Evolutionary conservation across 2,113 vertebrate species (phyloP), one percentile per base, ranked within the genome.

Genomic region (Psittacara wagleri): DNA sequence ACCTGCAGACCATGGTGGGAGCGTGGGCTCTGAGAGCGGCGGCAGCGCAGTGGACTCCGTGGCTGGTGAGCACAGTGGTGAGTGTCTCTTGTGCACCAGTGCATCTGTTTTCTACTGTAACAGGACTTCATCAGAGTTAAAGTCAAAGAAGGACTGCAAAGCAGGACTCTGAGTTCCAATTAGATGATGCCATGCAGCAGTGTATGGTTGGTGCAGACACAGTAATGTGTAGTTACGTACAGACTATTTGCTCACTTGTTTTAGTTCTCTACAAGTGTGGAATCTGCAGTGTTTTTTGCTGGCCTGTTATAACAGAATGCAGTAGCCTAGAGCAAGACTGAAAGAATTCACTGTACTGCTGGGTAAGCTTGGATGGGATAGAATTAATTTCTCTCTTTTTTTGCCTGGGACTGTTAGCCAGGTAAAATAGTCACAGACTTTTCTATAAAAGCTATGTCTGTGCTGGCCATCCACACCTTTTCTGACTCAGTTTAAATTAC

Each of bases 31-130:
- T 0, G 99, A 99, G 98, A 99, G 99, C 24, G 99, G 99, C 16
- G 99, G 99, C 88, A 99, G 99, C 33, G 99, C 99, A 0, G 99
- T 99, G 94, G 99, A 99, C 96, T 99, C 99, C 0, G 99, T 99
- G 85, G 99, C 99, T 7, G 99, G 99, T 74, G 99, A 99, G 96
- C 99, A 99, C 98, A 99, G 99, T 31, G 99, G 99, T 99, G 97
- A 98, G 96, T 90, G 28, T 83, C 73, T 12, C 54, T 28, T 66
- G 51, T n/a, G 51, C 5, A 2, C 1, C n/a, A 1, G 13, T 28
- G 7, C 41, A 0, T 17, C 54, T 68, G 28, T 10, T 68, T 73
- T 46, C 37, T 78, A 2, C n/a, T 49, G 7, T 41, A 35, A 27
- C 1, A 16, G 35, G 41, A 17, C 57, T 80, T 63, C 6, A 23